phyloP scores from a whole-genome alignment of 2,888 invertebrate genomes.

The Caenorhabditis angaria region DNA sequence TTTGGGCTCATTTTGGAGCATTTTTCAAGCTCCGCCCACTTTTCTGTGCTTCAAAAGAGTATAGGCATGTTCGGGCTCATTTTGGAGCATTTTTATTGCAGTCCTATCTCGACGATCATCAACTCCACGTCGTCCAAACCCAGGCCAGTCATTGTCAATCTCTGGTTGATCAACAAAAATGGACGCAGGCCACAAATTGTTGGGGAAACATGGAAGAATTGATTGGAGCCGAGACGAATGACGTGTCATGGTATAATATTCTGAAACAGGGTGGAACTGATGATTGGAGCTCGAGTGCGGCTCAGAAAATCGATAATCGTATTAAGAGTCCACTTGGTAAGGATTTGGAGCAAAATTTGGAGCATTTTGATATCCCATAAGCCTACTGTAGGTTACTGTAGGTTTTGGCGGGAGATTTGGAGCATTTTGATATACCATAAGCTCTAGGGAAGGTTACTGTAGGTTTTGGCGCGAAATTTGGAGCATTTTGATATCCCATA shows the following conservation, averaged over 20 bases:
- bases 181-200: slow-evolving; percentile 77
- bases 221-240: slow-evolving; percentile 76
- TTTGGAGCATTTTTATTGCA: slow-evolving; percentile 26
- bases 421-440: too few species aligned
- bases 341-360: neutral
- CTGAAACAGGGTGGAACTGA: slow-evolving; percentile 72
- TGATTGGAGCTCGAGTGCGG: slow-evolving; percentile 53
- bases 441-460: too few species aligned
- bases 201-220: slow-evolving; percentile 80
- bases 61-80: too few species aligned
- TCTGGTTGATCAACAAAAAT: slow-evolving; percentile 76
- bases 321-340: neutral
- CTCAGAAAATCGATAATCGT: too few species aligned
- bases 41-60: too few species aligned
- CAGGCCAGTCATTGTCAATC: slow-evolving; percentile 55
- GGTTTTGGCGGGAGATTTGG: too few species aligned
- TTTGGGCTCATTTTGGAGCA: too few species aligned
- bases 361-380: too few species aligned
- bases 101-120: slow-evolving; percentile 61
- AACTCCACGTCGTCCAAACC: slow-evolving; percentile 43
- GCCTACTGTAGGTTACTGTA: too few species aligned
- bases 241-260: slow-evolving; percentile 86
- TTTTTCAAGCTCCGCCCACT: too few species aligned
- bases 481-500: too few species aligned
- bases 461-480: too few species aligned